Conservation (phyloP, 1,140 invertebrate genomes). For the Mactra quadrangularis region DNA sequence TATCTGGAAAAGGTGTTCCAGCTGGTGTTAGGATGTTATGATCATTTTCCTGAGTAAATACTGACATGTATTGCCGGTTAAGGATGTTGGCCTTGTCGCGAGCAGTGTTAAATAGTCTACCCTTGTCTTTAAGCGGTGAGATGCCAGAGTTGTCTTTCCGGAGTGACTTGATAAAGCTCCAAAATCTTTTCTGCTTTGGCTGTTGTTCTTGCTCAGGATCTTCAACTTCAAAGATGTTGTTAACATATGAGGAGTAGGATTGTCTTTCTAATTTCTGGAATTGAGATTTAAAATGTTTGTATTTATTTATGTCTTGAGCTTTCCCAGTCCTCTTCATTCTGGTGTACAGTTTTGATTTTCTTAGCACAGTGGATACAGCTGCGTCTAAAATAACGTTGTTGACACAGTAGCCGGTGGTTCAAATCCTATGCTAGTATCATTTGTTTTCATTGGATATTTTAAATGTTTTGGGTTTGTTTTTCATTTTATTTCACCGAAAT, state of each 20-base stretch:
- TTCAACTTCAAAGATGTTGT: slow-evolving; percentile 17
- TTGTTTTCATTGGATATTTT: no score
- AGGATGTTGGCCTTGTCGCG: slow-evolving; percentile 30
- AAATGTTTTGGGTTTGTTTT: no score
- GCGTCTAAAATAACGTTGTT: no score
- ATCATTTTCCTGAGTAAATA: slow-evolving; percentile 5
- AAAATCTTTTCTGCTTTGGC: slow-evolving; percentile 38
- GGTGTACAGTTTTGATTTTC: slow-evolving; percentile 32
- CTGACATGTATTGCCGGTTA: slow-evolving; percentile 20
- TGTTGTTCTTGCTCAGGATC: slow-evolving; percentile 16
- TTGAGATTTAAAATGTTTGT: slow-evolving; percentile 32
- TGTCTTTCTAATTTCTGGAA: slow-evolving; percentile 25
- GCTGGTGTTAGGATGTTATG: slow-evolving; percentile 5
- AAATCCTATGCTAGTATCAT: background rate
- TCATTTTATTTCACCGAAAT: no score
- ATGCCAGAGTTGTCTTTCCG: slow-evolving; percentile 7
- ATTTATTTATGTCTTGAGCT: slow-evolving; percentile 15
- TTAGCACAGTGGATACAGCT: no score
- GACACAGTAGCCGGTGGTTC: no score
- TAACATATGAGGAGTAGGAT: background rate
- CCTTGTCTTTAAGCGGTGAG: slow-evolving; percentile 13
- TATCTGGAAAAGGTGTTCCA: slow-evolving; percentile 13
- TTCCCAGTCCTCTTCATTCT: slow-evolving; percentile 26
- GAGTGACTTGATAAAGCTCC: slow-evolving; percentile 19
- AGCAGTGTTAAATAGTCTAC: slow-evolving; percentile 1